Evolutionary conservation across 2,888 invertebrate genomes (phyloP).

Genomic region (Synanthedon tipuliformis): DNA sequence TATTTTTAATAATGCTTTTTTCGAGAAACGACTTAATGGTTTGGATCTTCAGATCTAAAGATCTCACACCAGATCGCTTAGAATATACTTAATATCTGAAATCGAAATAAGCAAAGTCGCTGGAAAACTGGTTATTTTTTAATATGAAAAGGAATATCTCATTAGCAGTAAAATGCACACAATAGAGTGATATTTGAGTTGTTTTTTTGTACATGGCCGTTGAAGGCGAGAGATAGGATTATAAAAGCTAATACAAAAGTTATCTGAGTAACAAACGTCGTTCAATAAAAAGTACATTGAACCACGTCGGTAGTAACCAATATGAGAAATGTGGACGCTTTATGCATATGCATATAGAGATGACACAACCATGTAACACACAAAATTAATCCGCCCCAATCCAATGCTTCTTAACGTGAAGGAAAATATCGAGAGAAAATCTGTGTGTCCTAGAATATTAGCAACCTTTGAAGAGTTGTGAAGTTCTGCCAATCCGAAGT

Average conservation of each 20-base stretch:
- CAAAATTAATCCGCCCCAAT: too few relatives aligned
- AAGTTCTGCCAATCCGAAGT: too few relatives aligned
- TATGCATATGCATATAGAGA: constrained; percentile 23
- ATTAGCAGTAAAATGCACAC: constrained; percentile 8
- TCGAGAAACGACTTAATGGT: too few relatives aligned
- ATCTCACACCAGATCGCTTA: too few relatives aligned
- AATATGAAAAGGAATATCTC: constrained; percentile 3
- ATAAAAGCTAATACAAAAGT: constrained; percentile 62
- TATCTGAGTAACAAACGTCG: constrained; percentile 63
- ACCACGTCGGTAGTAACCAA: constrained; percentile 60
- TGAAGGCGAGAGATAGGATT: constrained; percentile 38
- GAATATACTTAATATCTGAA: too few relatives aligned
- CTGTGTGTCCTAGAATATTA: too few relatives aligned
- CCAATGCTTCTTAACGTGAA: too few relatives aligned
- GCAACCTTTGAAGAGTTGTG: too few relatives aligned
- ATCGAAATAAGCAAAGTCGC: too few relatives aligned
- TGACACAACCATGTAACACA: constrained; percentile 14
- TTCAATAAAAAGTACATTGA: constrained; percentile 65
- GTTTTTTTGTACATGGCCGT: neutral
- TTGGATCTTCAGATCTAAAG: too few relatives aligned
- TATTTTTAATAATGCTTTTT: too few relatives aligned
- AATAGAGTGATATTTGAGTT: constrained; percentile 6
- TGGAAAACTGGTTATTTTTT: neutral
- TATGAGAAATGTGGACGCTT: constrained; percentile 56
- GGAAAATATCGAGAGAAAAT: too few relatives aligned